Conservation (phyloP, 2,888 invertebrate genomes). For the Melieria crassipennis region DNA sequence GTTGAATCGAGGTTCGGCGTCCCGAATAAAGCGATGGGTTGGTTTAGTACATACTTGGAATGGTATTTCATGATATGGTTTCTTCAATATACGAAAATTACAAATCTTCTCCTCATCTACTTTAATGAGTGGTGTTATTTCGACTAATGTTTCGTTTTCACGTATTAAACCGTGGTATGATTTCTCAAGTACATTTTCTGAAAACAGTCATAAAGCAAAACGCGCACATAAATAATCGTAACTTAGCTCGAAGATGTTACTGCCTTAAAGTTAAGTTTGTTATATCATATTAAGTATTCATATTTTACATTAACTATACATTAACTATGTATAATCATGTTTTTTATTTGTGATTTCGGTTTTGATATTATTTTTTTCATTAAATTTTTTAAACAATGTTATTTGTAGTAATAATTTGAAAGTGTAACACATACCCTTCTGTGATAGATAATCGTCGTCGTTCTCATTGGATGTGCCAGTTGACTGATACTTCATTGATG, state of each 20-base stretch:
- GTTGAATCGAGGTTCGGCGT: too few species aligned
- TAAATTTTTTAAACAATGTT: too few species aligned
- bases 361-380: too few species aligned
- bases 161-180: constrained; percentile 93
- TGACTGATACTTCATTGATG: constrained; percentile 41
- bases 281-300: too few species aligned
- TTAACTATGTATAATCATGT: too few species aligned
- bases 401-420: not conserved
- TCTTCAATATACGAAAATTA: constrained; percentile 89
- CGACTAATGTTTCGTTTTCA: constrained; percentile 91
- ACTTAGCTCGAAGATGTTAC: not conserved
- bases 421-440: constrained; percentile 53
- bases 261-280: not conserved
- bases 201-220: constrained; percentile 15
- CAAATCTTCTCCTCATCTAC: constrained; percentile 85
- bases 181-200: constrained; percentile 73
- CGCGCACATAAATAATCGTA: not conserved
- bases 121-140: constrained; percentile 90
- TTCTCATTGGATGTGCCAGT: constrained; percentile 53
- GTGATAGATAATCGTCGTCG: constrained; percentile 61
- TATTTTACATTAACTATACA: too few species aligned
- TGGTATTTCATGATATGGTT: constrained; percentile 93
- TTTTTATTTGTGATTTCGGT: too few species aligned
- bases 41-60: constrained; percentile 74
- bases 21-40: too few species aligned